Conservation (phyloP, 2,888 invertebrate genomes). For the Aphrophora alni region DNA sequence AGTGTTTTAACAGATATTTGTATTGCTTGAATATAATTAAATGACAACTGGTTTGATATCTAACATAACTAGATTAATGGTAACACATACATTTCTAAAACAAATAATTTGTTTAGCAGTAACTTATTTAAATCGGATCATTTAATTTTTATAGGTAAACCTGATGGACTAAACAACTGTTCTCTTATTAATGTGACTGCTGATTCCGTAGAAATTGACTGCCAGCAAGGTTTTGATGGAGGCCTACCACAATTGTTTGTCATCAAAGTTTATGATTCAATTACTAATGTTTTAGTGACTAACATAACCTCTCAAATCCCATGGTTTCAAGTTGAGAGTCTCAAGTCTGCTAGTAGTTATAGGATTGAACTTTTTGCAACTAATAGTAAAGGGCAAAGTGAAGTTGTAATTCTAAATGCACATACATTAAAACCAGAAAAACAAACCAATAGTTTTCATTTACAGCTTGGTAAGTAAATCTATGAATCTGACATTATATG, state of each 20-base stretch:
- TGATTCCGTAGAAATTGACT: slow-evolving; percentile 74
- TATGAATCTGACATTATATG: too few species aligned
- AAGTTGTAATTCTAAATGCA: slow-evolving; percentile 68
- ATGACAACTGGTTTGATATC: too few species aligned
- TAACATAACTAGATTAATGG: too few species aligned
- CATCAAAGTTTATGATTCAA: slow-evolving; percentile 70
- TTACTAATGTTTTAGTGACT: slow-evolving; percentile 59
- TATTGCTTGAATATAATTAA: too few species aligned
- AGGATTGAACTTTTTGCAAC: slow-evolving; percentile 72
- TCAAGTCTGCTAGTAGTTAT: slow-evolving; percentile 73
- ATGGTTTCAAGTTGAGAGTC: slow-evolving; percentile 69
- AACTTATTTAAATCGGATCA: too few species aligned
- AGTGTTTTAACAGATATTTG: too few species aligned
- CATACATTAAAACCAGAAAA: slow-evolving; percentile 72
- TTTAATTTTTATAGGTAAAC: too few species aligned
- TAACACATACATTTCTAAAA: too few species aligned
- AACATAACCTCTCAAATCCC: slow-evolving; percentile 66
- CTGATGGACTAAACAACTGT: slow-evolving; percentile 75
- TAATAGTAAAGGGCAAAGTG: slow-evolving; percentile 75
- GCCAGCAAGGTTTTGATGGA: slow-evolving; percentile 77
- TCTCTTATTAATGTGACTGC: slow-evolving; percentile 76
- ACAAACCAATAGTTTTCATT: slow-evolving; percentile 41
- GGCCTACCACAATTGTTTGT: slow-evolving; percentile 76
- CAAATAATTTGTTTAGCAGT: too few species aligned
- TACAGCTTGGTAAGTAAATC: slow-evolving; percentile 29